Evolutionary conservation across 35 echinoderm and acorn worm genomes (phyloP), one percentile per base, ranked within the genome.

Genomic region (Chiridota heheva): DNA sequence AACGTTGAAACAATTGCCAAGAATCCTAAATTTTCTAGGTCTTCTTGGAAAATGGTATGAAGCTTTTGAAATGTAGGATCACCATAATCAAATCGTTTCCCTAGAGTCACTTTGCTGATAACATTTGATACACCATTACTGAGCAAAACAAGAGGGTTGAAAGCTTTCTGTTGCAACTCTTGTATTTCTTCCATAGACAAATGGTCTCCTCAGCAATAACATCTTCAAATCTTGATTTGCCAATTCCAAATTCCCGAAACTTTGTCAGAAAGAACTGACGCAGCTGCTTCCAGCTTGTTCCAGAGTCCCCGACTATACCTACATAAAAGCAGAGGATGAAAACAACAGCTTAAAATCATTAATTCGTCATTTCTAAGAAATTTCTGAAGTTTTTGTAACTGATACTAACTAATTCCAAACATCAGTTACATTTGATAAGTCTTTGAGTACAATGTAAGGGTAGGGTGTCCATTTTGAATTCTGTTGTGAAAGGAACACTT

Each of bases 121-220:
- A 96, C 86, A 58, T 96, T 96, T 4, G 81, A 81, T 4, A 84
- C 81, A 20, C 86, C 87, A 44, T 69, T 70, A 1, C 34, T 80
- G 22, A 89, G 57, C n/a, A 76, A 75, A 3, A 46, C 7, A 2
- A 44, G 17, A 8, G 85, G 76, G 30, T 76, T 36, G 33, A 96
- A 86, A 5, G 85, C 40, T 40, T 85, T 45, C 25, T 71, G 75
- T 43, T 68, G 24, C 40, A 77, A 36, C 2, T 49, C 33, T 10
- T 37, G 27, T 26, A 90, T 68, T 30, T 84, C 69, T 6, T 45
- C 34, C 22, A 72, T 42, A 3, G 90, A 32, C 28, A 73, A 24
- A 16, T 12, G 5, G 74, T 60, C 56, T 96, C 92, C 2, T 30
- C 20, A 24, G 31, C 40, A 31, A 93, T 83, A 26, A 46, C 64